Conservation (phyloP, 2,888 invertebrate species). For the Torymus texanus region DNA sequence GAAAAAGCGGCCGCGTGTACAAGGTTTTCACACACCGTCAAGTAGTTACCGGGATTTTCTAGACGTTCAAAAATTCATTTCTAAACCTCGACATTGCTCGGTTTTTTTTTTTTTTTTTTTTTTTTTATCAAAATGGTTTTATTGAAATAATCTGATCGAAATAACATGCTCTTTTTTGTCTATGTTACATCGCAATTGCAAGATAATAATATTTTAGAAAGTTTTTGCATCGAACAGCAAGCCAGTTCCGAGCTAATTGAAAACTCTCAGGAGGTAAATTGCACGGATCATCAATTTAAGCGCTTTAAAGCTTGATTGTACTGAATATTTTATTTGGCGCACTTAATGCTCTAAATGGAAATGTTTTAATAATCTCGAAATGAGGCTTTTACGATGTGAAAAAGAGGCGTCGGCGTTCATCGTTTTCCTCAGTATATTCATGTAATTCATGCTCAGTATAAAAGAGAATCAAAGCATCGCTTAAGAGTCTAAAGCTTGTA, state of each 20-base stretch:
- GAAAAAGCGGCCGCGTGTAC: too few relatives aligned
- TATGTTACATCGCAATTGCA: slow-evolving; percentile 9
- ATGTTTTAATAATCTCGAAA: slow-evolving; percentile 27
- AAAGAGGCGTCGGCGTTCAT: neutral
- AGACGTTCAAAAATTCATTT: too few relatives aligned
- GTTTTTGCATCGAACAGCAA: slow-evolving; percentile 1
- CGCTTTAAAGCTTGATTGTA: slow-evolving; percentile 34
- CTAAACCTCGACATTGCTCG: too few relatives aligned
- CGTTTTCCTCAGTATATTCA: neutral
- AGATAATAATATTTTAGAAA: slow-evolving; percentile 33
- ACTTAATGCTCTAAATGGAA: slow-evolving; percentile 24
- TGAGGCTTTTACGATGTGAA: slow-evolving; percentile 15
- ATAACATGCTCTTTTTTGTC: neutral
- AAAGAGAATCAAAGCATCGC: neutral
- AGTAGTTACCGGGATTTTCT: too few relatives aligned
- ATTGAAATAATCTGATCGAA: neutral
- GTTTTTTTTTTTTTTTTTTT: too few relatives aligned
- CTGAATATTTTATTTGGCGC: slow-evolving; percentile 46
- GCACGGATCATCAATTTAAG: slow-evolving; percentile 12
- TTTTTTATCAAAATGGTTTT: neutral
- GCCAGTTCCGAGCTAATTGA: slow-evolving; percentile 24
- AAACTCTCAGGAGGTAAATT: slow-evolving; percentile 33
- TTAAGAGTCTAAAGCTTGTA: too few relatives aligned
- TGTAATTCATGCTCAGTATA: neutral
- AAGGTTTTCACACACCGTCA: too few relatives aligned